phyloP scores from a whole-genome alignment of 2,888 invertebrate genomes.

The Paralinhomoeus sp. region DNA sequence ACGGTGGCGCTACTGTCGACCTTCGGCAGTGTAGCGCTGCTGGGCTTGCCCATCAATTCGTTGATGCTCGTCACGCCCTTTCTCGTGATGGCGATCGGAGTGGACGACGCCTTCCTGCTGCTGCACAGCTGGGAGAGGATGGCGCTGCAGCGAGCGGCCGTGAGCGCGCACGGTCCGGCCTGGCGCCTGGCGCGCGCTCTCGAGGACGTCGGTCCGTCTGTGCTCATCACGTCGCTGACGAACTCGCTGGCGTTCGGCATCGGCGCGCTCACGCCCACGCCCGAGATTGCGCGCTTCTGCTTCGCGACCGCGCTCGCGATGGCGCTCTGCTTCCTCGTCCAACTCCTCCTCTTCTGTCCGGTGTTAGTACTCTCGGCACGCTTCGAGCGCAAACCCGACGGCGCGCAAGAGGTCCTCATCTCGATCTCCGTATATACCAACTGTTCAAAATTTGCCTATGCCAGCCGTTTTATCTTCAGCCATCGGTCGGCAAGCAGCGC shows the following conservation, averaged over 20 bases:
- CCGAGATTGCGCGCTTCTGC: slow-evolving; percentile 23
- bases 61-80: slow-evolving; percentile 23
- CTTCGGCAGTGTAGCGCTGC: slow-evolving; percentile 16
- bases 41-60: slow-evolving; percentile 16
- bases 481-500: no score
- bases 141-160: not conserved
- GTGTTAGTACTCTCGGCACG: slow-evolving; percentile 13
- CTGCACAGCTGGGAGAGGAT: slow-evolving; percentile 19
- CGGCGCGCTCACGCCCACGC: slow-evolving; percentile 22
- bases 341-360: slow-evolving; percentile 20
- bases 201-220: slow-evolving; percentile 20
- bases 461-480: no score
- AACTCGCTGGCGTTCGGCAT: slow-evolving; percentile 22
- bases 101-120: slow-evolving; percentile 20
- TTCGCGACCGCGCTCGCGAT: slow-evolving; percentile 21
- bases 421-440: no score
- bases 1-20: slow-evolving; percentile 19
- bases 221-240: slow-evolving; percentile 23
- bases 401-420: no score
- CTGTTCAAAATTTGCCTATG: no score
- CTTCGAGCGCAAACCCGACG: not conserved
- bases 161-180: not conserved
- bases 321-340: slow-evolving; percentile 16
- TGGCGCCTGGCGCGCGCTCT: slow-evolving; percentile 13
- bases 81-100: slow-evolving; percentile 23